These are phyloP conservation scores for Ictalurus furcatus DNA, from an alignment of 2,113 vertebrate genomes.

Conservation along the genomic window DNA sequence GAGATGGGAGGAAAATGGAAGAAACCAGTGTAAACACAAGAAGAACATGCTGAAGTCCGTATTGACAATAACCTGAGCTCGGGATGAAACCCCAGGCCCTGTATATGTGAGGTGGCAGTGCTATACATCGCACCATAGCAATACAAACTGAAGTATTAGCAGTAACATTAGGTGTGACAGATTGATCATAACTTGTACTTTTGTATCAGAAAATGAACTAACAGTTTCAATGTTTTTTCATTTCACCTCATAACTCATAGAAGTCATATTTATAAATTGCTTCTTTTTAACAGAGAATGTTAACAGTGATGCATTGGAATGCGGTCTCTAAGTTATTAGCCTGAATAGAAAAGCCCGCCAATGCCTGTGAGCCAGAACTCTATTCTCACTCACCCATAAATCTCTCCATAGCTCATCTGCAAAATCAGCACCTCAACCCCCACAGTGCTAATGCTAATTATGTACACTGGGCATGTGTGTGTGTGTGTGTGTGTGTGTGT, in stretches of 20 bases:
- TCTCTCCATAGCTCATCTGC: too few relatives aligned
- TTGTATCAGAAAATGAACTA: neutral
- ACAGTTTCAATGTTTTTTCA: neutral
- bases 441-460: too few relatives aligned
- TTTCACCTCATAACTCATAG: neutral
- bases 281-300: neutral
- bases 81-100: too few relatives aligned
- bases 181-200: neutral
- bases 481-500: too few relatives aligned
- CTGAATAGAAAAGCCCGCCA: neutral
- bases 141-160: neutral
- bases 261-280: neutral
- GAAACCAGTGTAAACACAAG: neutral
- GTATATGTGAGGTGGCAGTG: neutral
- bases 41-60: neutral
- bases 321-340: conserved; percentile 5
- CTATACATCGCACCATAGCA: neutral
- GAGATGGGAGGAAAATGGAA: neutral
- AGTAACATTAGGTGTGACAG: neutral
- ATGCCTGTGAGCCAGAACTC: conserved; percentile 22
- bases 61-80: neutral
- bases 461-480: too few relatives aligned
- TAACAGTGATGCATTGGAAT: conserved; percentile 24
- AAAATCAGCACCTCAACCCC: too few relatives aligned
- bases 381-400: neutral